phyloP scores from a whole-genome alignment of 53 echinoderm and acorn worm genomes.

The Antedon mediterranea region DNA sequence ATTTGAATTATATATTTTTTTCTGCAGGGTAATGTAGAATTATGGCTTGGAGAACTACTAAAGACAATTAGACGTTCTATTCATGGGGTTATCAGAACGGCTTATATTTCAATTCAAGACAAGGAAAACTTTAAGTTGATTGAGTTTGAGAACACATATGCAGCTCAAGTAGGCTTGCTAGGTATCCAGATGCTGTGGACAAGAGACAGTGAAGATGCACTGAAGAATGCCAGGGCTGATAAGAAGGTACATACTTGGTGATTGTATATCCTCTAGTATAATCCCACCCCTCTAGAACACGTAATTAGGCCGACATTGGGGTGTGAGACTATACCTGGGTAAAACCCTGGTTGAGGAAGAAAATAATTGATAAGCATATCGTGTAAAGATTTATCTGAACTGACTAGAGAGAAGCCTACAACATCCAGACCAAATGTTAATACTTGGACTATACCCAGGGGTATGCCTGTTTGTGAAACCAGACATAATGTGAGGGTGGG shows the following conservation, averaged over 20 bases:
- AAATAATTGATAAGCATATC: too few relatives aligned
- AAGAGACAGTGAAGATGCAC: conserved; percentile 86
- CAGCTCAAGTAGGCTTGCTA: conserved; percentile 91
- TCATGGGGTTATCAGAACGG: conserved; percentile 77
- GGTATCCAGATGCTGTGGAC: conserved; percentile 99
- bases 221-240: conserved; percentile 84
- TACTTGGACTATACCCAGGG: too few relatives aligned
- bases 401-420: too few relatives aligned
- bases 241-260: conserved; percentile 42
- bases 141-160: conserved; percentile 82
- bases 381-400: too few relatives aligned
- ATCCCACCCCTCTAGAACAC: too few relatives aligned
- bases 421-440: too few relatives aligned
- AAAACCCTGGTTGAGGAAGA: too few relatives aligned
- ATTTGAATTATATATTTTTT: not conserved
- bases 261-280: too few relatives aligned
- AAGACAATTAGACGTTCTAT: conserved; percentile 63
- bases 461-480: too few relatives aligned
- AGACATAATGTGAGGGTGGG: too few relatives aligned
- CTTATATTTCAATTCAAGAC: conserved; percentile 59
- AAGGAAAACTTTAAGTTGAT: conserved; percentile 95
- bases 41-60: conserved; percentile 83
- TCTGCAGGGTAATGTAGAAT: conserved; percentile 81
- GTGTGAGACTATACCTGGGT: too few relatives aligned
- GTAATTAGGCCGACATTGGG: too few relatives aligned